Percentiles rank a stretch among this genome's conserved stretches.
phyloP scores from a whole-genome alignment of 1,140 invertebrate genomes.

The Centruroides sculpturatus region DNA sequence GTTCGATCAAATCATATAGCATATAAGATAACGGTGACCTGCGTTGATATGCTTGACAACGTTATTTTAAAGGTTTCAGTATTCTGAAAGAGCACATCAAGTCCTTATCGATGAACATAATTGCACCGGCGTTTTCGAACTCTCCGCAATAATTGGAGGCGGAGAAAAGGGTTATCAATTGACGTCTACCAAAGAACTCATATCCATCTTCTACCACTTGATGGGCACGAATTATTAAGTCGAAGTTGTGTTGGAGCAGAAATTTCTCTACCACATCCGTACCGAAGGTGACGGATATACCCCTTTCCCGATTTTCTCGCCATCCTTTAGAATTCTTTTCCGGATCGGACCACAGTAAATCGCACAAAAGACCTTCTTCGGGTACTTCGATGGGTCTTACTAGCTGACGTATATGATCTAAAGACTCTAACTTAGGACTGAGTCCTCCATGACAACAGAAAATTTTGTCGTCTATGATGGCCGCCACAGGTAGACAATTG shows the following conservation, averaged over 20 bases:
- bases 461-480: slow-evolving; percentile 55
- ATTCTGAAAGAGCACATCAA: slow-evolving; percentile 11
- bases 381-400: slow-evolving; percentile 39
- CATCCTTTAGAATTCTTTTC: slow-evolving; percentile 87
- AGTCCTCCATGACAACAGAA: slow-evolving; percentile 37
- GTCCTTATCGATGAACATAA: slow-evolving; percentile 96
- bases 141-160: slow-evolving; percentile 99
- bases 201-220: slow-evolving; percentile 99
- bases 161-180: slow-evolving; percentile 98
- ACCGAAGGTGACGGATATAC: slow-evolving; percentile 99
- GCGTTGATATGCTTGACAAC: too few relatives aligned
- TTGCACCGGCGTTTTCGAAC: slow-evolving; percentile 98
- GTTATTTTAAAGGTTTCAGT: too few relatives aligned
- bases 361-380: slow-evolving; percentile 70
- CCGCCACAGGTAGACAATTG: slow-evolving; percentile 95
- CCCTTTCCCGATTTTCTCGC: slow-evolving; percentile 90
- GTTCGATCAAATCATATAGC: too few relatives aligned
- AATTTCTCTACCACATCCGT: slow-evolving; percentile 99
- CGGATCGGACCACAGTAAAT: slow-evolving; percentile 77
- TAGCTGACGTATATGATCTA: slow-evolving; percentile 41
- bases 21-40: too few relatives aligned
- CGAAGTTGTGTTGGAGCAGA: slow-evolving; percentile 97
- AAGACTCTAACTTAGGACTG: slow-evolving; percentile 30
- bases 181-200: slow-evolving; percentile 98
- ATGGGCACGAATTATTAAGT: slow-evolving; percentile 93